Conservation (phyloP, 1,140 invertebrate genomes). For the Trichoplusia ni region DNA sequence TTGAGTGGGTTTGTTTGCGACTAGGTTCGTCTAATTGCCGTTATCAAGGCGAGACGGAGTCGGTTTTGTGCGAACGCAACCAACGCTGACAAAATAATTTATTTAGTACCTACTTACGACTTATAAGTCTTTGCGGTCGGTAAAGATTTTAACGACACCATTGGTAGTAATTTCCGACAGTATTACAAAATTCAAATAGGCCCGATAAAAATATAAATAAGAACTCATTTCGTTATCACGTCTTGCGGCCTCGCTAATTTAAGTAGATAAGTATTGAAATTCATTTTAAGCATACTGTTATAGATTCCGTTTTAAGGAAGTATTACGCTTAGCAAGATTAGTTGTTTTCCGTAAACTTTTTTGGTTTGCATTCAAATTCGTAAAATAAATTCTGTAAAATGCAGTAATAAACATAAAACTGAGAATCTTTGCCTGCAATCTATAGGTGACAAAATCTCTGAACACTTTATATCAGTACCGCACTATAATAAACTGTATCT, state of each 20-base stretch:
- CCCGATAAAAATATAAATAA: constrained; percentile 2
- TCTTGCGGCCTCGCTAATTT: background rate
- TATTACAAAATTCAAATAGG: constrained; percentile 4
- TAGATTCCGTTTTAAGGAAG: no score
- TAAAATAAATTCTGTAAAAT: no score
- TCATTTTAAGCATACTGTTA: no score
- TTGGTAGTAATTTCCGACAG: background rate
- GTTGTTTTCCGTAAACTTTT: no score
- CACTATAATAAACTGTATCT: no score
- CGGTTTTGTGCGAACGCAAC: constrained; percentile 27
- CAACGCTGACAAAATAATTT: constrained; percentile 36
- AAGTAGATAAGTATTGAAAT: background rate
- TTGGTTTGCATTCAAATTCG: no score
- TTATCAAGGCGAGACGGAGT: constrained; percentile 37
- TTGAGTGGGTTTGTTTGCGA: constrained; percentile 40
- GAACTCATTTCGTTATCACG: background rate
- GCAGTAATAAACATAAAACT: no score
- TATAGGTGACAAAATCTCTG: no score
- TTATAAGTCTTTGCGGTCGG: constrained; percentile 7
- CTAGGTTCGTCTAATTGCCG: constrained; percentile 46
- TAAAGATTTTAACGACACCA: constrained; percentile 20
- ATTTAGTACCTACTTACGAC: constrained; percentile 33
- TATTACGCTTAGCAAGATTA: no score
- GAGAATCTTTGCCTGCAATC: no score
- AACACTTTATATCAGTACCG: no score